These are phyloP conservation scores for Cyclopterus lumpus DNA, from an alignment of 2,797 vertebrate genomes.

Conservation along the genomic window DNA sequence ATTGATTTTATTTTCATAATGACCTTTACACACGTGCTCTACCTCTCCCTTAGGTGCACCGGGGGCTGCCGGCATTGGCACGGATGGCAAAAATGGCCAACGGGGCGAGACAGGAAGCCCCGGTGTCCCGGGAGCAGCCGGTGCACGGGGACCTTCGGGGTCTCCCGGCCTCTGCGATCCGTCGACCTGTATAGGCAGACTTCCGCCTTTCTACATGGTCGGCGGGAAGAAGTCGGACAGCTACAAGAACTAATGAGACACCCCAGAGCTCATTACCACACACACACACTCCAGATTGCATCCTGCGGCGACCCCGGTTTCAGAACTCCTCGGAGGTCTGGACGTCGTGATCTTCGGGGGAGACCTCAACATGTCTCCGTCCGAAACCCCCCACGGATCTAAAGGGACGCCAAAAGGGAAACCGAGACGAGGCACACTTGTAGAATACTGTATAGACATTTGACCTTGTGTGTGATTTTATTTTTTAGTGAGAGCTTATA, in stretches of 20 bases:
- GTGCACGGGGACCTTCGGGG: constrained; percentile 77
- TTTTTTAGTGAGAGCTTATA: constrained; percentile 47
- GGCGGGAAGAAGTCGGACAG: constrained; percentile 81
- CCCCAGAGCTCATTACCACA: constrained; percentile 27
- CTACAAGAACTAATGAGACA: constrained; percentile 78
- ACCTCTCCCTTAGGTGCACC: constrained; percentile 65
- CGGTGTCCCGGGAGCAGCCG: constrained; percentile 77
- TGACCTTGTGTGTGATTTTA: constrained; percentile 56
- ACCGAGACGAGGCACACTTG: constrained; percentile 63
- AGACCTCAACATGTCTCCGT: constrained; percentile 52
- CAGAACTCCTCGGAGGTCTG: constrained; percentile 35
- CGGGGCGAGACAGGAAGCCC: constrained; percentile 78
- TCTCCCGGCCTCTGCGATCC: constrained; percentile 86
- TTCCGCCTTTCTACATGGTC: constrained; percentile 81
- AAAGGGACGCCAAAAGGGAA: constrained; percentile 56
- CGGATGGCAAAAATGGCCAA: constrained; percentile 80
- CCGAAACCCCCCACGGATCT: constrained; percentile 40
- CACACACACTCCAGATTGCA: constrained; percentile 59
- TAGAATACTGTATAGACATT: constrained; percentile 78
- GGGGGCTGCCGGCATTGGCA: constrained; percentile 80
- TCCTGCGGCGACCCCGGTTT: constrained; percentile 40
- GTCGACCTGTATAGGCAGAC: constrained; percentile 81
- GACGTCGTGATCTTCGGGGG: constrained; percentile 50
- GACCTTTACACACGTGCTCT: background rate
- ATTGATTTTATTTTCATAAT: too few relatives aligned